Conservation (phyloP, 2,113 vertebrate species). For the Tautogolabrus adspersus region DNA sequence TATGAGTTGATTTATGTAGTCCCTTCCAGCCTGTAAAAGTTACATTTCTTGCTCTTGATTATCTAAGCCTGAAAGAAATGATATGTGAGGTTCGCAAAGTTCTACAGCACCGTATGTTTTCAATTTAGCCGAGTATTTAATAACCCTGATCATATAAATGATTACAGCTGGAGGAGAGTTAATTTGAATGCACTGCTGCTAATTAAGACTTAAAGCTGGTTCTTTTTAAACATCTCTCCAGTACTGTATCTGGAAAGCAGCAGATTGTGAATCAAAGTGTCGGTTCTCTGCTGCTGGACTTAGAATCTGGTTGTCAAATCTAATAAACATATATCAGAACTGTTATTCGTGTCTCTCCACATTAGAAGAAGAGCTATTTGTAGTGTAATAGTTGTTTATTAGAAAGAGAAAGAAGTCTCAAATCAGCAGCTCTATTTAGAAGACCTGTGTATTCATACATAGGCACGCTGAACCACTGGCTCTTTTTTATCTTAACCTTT, state of each 20-base stretch:
- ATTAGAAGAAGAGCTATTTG: not conserved
- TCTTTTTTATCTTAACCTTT: too few relatives aligned
- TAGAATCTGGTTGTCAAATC: not conserved
- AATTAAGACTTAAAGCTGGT: conserved; percentile 41
- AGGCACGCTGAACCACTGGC: too few relatives aligned
- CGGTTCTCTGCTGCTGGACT: not conserved
- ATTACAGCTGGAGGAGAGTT: conserved; percentile 40
- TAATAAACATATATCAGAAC: not conserved
- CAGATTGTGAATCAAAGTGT: not conserved
- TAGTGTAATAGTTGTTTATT: not conserved
- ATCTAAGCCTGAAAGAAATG: conserved; percentile 6
- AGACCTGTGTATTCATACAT: too few relatives aligned
- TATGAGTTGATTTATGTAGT: not conserved
- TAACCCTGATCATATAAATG: conserved; percentile 47
- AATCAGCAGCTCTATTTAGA: not conserved
- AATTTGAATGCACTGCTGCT: conserved; percentile 26
- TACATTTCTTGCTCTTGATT: conserved; percentile 2
- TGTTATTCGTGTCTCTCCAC: not conserved
- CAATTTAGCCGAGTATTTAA: conserved; percentile 31
- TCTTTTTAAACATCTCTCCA: conserved; percentile 11
- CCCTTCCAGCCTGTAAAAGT: not conserved
- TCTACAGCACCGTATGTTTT: conserved; percentile 31
- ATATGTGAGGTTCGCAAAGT: conserved; percentile 6
- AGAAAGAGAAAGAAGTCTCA: not conserved
- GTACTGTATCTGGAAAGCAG: conserved; percentile 1